Conservation (phyloP, 1,140 invertebrate species). For the Drosophila santomea region DNA sequence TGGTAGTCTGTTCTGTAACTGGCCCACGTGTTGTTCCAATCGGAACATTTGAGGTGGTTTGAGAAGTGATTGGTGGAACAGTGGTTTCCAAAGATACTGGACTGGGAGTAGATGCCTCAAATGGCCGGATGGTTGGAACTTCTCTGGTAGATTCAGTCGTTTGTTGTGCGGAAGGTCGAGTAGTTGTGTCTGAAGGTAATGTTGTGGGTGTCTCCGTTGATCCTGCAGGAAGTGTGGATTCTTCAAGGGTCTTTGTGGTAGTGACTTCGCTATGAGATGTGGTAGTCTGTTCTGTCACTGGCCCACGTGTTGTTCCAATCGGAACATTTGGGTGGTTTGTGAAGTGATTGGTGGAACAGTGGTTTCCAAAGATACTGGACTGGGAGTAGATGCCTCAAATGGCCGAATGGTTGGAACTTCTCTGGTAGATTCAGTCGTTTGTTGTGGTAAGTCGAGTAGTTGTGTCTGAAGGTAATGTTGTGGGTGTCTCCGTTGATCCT, state of each 20-base stretch:
- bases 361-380: background rate
- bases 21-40: background rate
- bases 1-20: background rate
- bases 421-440: background rate
- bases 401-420: background rate
- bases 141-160: conserved; percentile 8
- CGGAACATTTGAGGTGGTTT: background rate
- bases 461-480: background rate
- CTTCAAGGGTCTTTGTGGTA: background rate
- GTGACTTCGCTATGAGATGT: background rate
- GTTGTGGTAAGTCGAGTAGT: background rate
- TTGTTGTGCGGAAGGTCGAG: conserved; percentile 5
- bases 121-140: background rate
- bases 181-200: background rate
- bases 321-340: background rate
- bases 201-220: background rate
- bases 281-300: background rate
- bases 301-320: background rate
- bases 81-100: background rate
- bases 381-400: background rate
- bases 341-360: too few species aligned
- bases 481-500: background rate
- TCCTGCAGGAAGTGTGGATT: background rate
- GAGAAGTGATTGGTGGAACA: too few species aligned
- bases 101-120: background rate